Evolutionary conservation across 2,888 invertebrate species (phyloP), one percentile per base, ranked within the genome.

Genomic region (Tenthredo amoena): DNA sequence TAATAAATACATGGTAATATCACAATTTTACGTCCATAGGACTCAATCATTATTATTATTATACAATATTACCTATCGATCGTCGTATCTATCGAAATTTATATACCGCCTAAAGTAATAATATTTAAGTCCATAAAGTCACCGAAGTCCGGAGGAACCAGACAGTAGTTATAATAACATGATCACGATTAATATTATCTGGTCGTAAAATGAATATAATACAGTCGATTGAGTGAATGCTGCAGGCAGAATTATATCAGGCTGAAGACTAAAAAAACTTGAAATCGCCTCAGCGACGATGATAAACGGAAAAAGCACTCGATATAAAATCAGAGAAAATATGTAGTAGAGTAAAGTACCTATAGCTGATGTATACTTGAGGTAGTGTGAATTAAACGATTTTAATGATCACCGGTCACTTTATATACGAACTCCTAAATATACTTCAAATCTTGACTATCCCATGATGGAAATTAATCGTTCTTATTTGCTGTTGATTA

Each of bases 1-100:
- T 10, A 50, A 79, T 91, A 91, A 88, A 84, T 85, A 83, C 79
- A 82, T 37, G 47, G 65, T 85, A 85, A 84, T 85, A 85, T 85
- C 85, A 85, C 85, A 85, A 84, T 85, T 85, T 85, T 74, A 84
- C 84, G 85, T 85, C 85, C 83, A 21, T 83, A 72, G 84, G 85
- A 85, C 84, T 74, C 4, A 31, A 85, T 84, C 18, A 74, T 77
- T 43, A 72, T 40, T 47, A 77, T 43, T 26, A 34, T 50, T 43
- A 31, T 68, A 31, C 34, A 62, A 62, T 26, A 12, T 62, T 62
- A 26, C 26, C 62, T 62, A 62, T 62, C 2, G 21, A 62, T 62
- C 62, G 62, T 62, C 62, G 12, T 62, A 21, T 55, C 26, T 62
- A 62, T 62, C 62, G 26, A 62, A 21, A 26, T 62, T 62, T 26